Percentiles rank a stretch among this genome's conserved stretches.
Conservation (phyloP, 2,888 invertebrate genomes). For the Aphidius colemani region DNA sequence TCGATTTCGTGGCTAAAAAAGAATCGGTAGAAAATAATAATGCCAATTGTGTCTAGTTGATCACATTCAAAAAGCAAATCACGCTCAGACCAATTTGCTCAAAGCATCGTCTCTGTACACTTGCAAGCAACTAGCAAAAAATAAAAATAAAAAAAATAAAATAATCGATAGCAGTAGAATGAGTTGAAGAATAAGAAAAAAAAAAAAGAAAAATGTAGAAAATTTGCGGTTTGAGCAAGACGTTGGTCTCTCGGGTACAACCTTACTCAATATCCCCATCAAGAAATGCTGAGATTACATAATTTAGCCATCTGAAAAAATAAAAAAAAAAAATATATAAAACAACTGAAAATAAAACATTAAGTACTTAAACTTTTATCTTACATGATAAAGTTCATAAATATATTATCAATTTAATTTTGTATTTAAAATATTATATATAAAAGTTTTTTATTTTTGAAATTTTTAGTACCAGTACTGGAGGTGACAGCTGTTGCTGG, state of each 20-base stretch:
- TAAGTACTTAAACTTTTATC: not conserved
- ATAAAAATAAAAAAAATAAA: not conserved
- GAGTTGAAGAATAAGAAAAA: too few relatives aligned
- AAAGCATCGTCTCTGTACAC: not conserved
- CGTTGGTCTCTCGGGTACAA: conserved; percentile 6
- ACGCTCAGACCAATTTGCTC: conserved; percentile 45
- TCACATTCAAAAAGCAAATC: conserved; percentile 28
- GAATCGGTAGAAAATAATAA: not conserved
- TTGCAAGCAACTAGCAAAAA: not conserved
- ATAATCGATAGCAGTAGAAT: not conserved
- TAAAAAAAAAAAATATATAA: not conserved
- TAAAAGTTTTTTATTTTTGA: not conserved
- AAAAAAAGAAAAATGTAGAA: conserved; percentile 1
- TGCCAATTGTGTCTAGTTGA: not conserved
- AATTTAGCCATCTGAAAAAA: conserved; percentile 11
- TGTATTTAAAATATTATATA: not conserved
- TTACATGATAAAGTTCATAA: too few relatives aligned
- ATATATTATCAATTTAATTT: not conserved
- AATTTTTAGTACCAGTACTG: conserved; percentile 64
- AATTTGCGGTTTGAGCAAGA: conserved; percentile 19
- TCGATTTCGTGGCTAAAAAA: too few relatives aligned
- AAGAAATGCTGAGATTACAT: conserved; percentile 13
- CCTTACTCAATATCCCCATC: not conserved
- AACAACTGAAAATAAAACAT: not conserved
- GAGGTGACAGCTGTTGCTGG: conserved; percentile 82